Evolutionary conservation across 2,888 invertebrate species (phyloP).

Genomic region (Aspidapion aeneum): DNA sequence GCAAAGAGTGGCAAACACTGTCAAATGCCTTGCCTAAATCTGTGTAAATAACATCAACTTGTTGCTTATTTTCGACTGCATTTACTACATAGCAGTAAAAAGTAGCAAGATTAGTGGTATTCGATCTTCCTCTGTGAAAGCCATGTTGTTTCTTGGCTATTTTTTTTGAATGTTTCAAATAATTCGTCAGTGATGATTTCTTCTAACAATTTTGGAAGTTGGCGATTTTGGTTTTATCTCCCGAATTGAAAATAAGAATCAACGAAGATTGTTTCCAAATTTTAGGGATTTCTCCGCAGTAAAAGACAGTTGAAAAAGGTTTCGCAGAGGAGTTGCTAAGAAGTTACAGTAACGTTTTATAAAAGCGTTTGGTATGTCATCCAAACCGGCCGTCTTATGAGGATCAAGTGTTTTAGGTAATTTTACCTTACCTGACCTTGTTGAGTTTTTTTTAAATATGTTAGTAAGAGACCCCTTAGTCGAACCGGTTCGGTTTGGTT

Average conservation of each 20-base stretch:
- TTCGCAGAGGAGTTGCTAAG: not conserved
- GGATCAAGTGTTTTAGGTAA: too few relatives aligned
- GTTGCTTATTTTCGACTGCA: not conserved
- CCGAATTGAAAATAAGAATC: not conserved
- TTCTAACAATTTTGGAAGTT: not conserved
- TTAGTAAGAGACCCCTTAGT: too few relatives aligned
- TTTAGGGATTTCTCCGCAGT: not conserved
- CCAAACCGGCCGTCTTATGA: not conserved
- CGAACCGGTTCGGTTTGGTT: too few relatives aligned
- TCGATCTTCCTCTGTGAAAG: not conserved
- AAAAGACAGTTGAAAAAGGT: not conserved
- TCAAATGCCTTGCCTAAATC: not conserved
- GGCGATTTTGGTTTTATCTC: not conserved
- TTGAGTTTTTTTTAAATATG: too few relatives aligned
- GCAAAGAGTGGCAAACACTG: not conserved
- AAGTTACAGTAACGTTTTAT: not conserved
- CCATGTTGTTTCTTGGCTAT: not conserved
- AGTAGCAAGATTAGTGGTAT: not conserved
- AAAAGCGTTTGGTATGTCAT: not conserved
- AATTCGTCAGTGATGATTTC: not conserved
- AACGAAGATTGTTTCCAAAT: not conserved
- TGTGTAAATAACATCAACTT: too few relatives aligned
- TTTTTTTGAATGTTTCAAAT: not conserved
- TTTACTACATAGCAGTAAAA: not conserved
- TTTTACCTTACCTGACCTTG: too few relatives aligned